phyloP scores from a whole-genome alignment of 2,113 vertebrate genomes.

The Myrmophylax atrothorax region DNA sequence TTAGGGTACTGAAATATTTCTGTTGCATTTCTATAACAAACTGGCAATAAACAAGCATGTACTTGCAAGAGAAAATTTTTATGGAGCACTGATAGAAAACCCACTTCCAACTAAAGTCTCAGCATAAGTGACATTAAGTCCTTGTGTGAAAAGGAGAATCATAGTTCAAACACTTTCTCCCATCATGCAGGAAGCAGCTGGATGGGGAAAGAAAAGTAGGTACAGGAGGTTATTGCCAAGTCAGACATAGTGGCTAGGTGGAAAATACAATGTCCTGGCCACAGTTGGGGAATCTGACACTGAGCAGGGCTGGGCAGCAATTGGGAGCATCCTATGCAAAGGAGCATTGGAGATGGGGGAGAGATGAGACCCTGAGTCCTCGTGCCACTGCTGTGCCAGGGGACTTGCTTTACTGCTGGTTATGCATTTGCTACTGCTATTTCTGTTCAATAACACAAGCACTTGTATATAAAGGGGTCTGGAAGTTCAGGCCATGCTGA shows the following conservation, averaged over 20 bases:
- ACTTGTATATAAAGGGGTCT: not conserved
- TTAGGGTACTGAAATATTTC: not conserved
- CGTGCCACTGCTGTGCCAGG: fast-evolving
- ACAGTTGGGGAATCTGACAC: not conserved
- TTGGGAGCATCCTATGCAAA: not conserved
- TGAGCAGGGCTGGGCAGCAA: fast-evolving
- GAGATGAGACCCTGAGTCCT: fast-evolving
- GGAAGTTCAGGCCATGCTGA: not conserved
- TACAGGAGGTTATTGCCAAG: fast-evolving
- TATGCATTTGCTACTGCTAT: not conserved
- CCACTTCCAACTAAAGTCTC: not conserved
- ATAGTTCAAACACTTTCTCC: not conserved
- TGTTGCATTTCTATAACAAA: not conserved
- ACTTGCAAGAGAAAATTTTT: not conserved
- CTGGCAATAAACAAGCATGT: not conserved
- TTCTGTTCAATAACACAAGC: not conserved
- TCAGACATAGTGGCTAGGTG: not conserved
- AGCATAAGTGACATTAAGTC: not conserved
- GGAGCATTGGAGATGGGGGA: not conserved
- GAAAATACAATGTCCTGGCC: not conserved
- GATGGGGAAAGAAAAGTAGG: not conserved
- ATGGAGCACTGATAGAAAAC: not conserved
- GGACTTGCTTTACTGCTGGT: not conserved
- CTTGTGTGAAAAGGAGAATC: not conserved
- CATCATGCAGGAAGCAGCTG: not conserved